Conservation (phyloP, 1,140 invertebrate genomes). For the Anthonomus grandis region DNA sequence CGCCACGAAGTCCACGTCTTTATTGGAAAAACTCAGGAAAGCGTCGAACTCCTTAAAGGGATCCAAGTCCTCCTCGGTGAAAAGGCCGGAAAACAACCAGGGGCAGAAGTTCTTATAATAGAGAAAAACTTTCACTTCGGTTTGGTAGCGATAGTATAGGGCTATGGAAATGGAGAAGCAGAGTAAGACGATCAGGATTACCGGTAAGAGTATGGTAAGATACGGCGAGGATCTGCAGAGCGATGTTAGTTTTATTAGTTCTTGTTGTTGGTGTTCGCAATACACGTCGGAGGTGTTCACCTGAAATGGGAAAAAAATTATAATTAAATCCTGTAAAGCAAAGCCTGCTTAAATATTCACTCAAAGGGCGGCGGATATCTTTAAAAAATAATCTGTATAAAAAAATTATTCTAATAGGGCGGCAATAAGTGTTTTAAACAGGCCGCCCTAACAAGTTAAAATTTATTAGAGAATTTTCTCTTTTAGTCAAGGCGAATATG, state of each 20-base stretch:
- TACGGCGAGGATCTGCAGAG: constrained; percentile 15
- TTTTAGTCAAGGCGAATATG: too few relatives aligned
- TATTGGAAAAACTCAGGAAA: constrained; percentile 82
- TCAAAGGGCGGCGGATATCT: not conserved
- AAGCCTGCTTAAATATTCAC: not conserved
- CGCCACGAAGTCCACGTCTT: constrained; percentile 72
- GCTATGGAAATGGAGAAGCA: constrained; percentile 37
- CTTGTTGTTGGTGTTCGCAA: constrained; percentile 18
- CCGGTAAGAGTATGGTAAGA: constrained; percentile 4
- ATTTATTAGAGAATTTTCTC: too few relatives aligned
- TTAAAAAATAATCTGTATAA: not conserved
- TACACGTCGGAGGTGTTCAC: constrained; percentile 28
- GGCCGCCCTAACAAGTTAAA: too few relatives aligned
- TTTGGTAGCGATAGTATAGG: constrained; percentile 62
- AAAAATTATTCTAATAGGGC: constrained; percentile 1
- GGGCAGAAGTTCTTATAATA: constrained; percentile 62
- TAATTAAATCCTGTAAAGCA: not conserved
- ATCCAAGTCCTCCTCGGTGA: constrained; percentile 72
- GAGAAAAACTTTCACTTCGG: constrained; percentile 67
- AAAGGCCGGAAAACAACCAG: too few relatives aligned
- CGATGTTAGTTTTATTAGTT: constrained; percentile 22
- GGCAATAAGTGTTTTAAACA: not conserved
- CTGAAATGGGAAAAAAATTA: constrained; percentile 28
- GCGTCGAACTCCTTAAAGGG: constrained; percentile 79
- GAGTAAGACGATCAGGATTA: constrained; percentile 2